A percentile compares a stretch with the other conserved stretches of the same genome.
phyloP scores from a whole-genome alignment of 2,113 vertebrate species.

The Melanotaenia duboulayi region DNA sequence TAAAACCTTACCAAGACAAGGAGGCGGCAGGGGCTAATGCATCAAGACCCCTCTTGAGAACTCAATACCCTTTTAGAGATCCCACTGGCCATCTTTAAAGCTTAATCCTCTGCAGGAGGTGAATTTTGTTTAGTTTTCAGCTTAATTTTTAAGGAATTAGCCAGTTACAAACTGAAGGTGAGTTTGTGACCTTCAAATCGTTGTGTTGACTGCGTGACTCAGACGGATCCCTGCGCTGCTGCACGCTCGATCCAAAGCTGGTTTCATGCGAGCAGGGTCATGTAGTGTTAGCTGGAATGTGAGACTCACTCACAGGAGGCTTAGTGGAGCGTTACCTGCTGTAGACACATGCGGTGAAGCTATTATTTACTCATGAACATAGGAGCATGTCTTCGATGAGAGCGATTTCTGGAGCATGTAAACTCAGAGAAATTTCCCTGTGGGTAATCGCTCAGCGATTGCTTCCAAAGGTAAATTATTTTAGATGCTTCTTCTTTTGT shows the following conservation, averaged over 20 bases:
- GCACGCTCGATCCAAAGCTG: conserved; percentile 1
- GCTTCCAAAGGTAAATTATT: background rate
- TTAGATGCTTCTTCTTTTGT: background rate
- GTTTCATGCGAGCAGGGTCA: conserved; percentile 17
- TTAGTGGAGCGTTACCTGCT: conserved; percentile 4
- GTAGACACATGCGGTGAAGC: conserved; percentile 36
- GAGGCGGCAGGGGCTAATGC: conserved; percentile 32
- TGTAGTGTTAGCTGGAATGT: conserved; percentile 13
- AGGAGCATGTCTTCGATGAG: background rate
- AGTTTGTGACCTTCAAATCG: conserved; percentile 22
- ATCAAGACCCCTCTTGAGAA: conserved; percentile 39
- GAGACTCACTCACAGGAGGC: conserved; percentile 13
- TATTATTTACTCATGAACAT: background rate
- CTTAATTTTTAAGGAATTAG: conserved; percentile 18
- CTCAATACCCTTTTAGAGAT: conserved; percentile 15
- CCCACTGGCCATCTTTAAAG: conserved; percentile 46
- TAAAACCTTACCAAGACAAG: conserved; percentile 52
- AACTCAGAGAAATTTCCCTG: background rate
- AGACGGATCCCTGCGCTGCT: background rate
- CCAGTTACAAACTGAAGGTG: conserved; percentile 5
- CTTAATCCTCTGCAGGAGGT: conserved; percentile 48
- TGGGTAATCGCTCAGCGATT: background rate
- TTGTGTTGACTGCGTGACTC: background rate
- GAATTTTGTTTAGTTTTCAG: conserved; percentile 6
- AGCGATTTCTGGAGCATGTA: background rate